Evolutionary conservation across 23 tunicate genomes (phyloP).

Genomic region (Halocynthia roretzi): DNA sequence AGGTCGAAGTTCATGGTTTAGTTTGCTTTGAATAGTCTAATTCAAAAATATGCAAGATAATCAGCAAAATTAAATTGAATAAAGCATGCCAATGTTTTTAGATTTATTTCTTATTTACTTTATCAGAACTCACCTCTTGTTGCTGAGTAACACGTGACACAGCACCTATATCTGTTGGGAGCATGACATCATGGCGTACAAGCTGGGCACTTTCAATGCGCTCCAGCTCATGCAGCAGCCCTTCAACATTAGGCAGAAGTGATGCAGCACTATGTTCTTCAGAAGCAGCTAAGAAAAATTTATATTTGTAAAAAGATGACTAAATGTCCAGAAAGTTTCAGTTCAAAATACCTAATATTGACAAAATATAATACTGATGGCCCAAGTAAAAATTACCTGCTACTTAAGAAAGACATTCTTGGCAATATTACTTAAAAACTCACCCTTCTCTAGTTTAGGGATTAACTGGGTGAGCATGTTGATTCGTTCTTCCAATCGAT

Average conservation of each 20-base stretch:
- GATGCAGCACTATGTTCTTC: conserved; percentile 26
- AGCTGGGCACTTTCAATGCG: conserved; percentile 43
- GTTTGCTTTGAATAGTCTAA: too few species aligned
- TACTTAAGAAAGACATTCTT: too few species aligned
- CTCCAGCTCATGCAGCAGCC: conserved; percentile 30
- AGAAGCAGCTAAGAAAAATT: conserved; percentile 4
- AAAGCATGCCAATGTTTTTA: too few species aligned
- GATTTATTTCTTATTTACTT: too few species aligned
- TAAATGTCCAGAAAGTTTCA: background rate
- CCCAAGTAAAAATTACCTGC: too few species aligned
- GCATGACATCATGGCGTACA: conserved; percentile 61
- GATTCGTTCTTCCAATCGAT: conserved; percentile 15
- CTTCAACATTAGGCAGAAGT: conserved; percentile 40
- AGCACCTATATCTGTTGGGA: conserved; percentile 49
- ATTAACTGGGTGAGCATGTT: conserved; percentile 3
- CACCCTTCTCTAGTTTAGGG: conserved; percentile 14
- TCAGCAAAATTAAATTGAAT: too few species aligned
- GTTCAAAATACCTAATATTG: background rate
- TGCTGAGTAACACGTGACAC: conserved; percentile 40
- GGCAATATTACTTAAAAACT: background rate
- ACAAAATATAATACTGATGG: too few species aligned
- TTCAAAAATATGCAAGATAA: too few species aligned
- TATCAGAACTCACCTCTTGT: conserved; percentile 37
- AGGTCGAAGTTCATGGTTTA: background rate
- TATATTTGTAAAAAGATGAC: background rate